Base-by-base conservation (phyloP, 2,113 vertebrate species). In the Albula glossodonta region DNA sequence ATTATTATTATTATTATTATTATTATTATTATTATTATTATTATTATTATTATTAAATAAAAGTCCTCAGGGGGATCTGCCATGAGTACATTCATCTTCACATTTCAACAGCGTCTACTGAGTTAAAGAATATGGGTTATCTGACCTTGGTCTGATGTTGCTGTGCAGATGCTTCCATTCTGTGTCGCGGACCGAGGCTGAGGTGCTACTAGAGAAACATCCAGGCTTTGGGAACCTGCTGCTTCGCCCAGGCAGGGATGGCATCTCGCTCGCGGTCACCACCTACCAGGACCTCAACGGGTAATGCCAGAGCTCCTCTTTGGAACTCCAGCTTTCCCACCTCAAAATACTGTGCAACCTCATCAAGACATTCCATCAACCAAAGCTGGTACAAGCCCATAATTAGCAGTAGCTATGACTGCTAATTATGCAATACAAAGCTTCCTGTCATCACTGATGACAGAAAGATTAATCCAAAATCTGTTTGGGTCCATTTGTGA, bases 161-260 rank as follows among this genome's bases (percentile, higher is more conserved):
- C 60, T 78, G 2, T 79, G 74, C 90, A 93, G 97, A 2, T 98
- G 97, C 90, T 97, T 91, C 88, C 87, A 95, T 51, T 63, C 78
- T 0, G 92, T 96, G 78, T 94, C 92, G 12, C 93, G 96, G 0
- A 52, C 88, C 12, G 97, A 97, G 86, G 96, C 97, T 0, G 94
- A 96, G 85, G 74, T 91, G 51, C 91, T 97, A 70, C 92, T 97
- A 52, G 95, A 96, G 87, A 93, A 83, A 84, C 90, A 96, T 12
- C 66, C 87, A 0, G 90, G 90, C 0, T 87, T 85, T 41, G 97
- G 97, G 13, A 97, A 96, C 89, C 49, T 97, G 84, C 88, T 98
- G 87, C 91, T 98, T 85, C 90, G 96, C 13, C 96, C 96, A 0
- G 91, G 96, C 0, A 91, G 92, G 0, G 87, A 93, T 0, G 89